Evolutionary conservation across 1,140 invertebrate genomes (phyloP).

Genomic region (Leptonema lineaticorne): DNA sequence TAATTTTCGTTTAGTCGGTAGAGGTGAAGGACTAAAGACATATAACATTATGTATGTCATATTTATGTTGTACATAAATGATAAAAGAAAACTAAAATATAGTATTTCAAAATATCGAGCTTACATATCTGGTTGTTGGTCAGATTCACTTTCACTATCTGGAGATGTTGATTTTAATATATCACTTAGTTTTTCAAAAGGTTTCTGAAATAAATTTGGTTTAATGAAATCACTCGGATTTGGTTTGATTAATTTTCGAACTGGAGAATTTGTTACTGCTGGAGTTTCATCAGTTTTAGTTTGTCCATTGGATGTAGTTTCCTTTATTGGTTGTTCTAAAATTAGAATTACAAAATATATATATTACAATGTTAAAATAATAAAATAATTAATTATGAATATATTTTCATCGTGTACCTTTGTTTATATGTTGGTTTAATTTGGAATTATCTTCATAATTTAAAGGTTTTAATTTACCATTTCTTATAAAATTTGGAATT

Average conservation of each 20-base stretch:
- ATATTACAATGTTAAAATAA: neutral
- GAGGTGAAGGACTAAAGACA: constrained; percentile 50
- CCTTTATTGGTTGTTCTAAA: constrained; percentile 10
- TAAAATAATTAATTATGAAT: neutral
- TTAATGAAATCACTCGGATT: constrained; percentile 59
- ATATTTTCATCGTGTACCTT: constrained; percentile 8
- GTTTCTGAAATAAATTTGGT: constrained; percentile 56
- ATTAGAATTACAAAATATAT: neutral
- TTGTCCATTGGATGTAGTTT: neutral
- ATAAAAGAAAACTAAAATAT: constrained; percentile 1
- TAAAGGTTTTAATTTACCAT: constrained; percentile 34
- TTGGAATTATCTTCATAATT: constrained; percentile 33
- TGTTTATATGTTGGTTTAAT: constrained; percentile 19
- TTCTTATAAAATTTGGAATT: constrained; percentile 26
- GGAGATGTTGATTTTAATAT: constrained; percentile 46
- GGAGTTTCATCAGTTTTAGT: constrained; percentile 16
- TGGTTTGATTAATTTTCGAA: constrained; percentile 53
- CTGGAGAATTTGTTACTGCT: constrained; percentile 32
- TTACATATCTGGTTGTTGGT: constrained; percentile 10
- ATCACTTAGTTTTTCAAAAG: constrained; percentile 55
- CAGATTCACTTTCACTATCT: constrained; percentile 47
- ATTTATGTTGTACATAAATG: neutral
- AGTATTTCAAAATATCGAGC: neutral
- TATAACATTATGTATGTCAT: neutral
- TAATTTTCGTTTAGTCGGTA: constrained; percentile 52